phyloP scores from a whole-genome alignment of 2,113 vertebrate genomes.

The Irena cyanogastra region DNA sequence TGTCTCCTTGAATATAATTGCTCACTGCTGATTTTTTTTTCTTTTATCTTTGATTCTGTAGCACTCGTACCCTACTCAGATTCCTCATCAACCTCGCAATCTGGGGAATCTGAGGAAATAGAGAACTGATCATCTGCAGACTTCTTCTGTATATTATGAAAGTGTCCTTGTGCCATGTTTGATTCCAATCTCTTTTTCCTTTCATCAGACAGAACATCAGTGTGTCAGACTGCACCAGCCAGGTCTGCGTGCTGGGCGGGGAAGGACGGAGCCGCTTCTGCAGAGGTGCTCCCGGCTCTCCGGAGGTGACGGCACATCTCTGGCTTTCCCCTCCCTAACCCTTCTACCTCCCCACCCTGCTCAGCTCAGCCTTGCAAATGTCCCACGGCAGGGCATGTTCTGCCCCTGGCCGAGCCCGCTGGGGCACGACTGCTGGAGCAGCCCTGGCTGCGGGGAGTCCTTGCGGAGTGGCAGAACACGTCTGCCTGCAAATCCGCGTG shows the following conservation, averaged over 20 bases:
- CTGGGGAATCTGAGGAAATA: not conserved
- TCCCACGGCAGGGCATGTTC: not conserved
- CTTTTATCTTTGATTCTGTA: not conserved
- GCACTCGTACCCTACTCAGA: not conserved
- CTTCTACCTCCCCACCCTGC: not conserved
- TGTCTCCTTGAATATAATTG: slow-evolving; percentile 3
- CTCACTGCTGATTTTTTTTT: not conserved
- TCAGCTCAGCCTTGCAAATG: not conserved
- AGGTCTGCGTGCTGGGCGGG: not conserved
- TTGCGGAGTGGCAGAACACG: not conserved
- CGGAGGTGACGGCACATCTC: not conserved
- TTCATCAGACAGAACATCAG: not conserved
- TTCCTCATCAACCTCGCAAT: not conserved
- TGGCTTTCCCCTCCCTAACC: not conserved
- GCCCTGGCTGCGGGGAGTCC: not conserved
- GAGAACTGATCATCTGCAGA: not conserved
- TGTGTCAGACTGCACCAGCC: not conserved
- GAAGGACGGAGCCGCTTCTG: not conserved
- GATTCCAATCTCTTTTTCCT: not conserved
- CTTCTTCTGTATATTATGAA: not conserved
- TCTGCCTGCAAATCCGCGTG: not conserved
- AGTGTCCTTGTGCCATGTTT: not conserved
- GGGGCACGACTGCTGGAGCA: not conserved
- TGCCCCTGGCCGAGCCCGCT: not conserved
- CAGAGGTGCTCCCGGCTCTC: not conserved